These are phyloP conservation scores for Solen grandis DNA, from an alignment of 1,140 invertebrate species.

Conservation along the genomic window DNA sequence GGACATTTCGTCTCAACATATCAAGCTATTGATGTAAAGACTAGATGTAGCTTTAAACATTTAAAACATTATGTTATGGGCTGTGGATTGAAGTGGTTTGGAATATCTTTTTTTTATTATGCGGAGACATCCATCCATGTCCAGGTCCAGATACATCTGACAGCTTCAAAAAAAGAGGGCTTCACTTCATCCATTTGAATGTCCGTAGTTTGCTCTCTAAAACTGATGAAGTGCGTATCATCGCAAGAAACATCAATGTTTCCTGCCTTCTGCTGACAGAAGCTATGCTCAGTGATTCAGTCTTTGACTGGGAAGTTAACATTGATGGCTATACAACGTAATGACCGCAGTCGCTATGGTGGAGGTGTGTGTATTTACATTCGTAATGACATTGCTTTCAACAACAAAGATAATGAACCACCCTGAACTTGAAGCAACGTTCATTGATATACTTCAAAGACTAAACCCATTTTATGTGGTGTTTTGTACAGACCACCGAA, in stretches of 20 bases:
- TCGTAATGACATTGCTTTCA: slow-evolving; percentile 6
- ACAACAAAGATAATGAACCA: background rate
- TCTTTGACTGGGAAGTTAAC: background rate
- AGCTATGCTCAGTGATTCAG: background rate
- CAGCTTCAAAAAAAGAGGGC: background rate
- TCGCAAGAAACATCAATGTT: background rate
- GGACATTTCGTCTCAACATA: too few relatives aligned
- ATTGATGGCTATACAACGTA: background rate
- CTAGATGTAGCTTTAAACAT: too few relatives aligned
- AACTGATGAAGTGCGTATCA: background rate
- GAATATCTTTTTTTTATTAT: background rate
- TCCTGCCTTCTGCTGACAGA: background rate
- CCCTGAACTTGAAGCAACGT: slow-evolving; percentile 1
- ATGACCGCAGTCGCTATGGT: background rate
- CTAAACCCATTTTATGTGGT: slow-evolving; percentile 21
- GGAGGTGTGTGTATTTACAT: background rate
- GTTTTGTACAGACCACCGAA: slow-evolving; percentile 8
- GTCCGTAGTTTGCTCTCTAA: background rate
- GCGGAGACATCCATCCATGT: slow-evolving; percentile 6
- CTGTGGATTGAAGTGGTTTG: too few relatives aligned
- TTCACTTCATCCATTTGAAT: slow-evolving; percentile 2
- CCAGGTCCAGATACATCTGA: background rate
- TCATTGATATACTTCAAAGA: background rate
- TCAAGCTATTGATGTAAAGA: too few relatives aligned
- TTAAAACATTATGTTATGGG: too few relatives aligned